Conservation (phyloP, 2,888 invertebrate species). For the Calameuta pallipes region DNA sequence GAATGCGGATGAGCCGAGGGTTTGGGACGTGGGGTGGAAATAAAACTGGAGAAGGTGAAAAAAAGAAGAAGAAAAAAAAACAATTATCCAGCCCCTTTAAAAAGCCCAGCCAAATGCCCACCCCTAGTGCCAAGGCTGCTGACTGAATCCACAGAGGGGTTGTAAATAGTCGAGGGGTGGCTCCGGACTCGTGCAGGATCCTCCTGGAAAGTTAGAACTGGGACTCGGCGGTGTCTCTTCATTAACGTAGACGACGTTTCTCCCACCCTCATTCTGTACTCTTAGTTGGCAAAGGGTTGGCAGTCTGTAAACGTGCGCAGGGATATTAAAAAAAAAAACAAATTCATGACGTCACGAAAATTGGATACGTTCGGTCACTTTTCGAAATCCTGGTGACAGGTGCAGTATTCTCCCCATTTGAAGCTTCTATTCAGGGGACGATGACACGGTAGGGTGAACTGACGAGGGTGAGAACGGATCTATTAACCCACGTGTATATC, state of each 20-base stretch:
- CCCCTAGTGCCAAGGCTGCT: not conserved
- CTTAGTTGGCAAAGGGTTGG: not conserved
- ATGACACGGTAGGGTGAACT: not conserved
- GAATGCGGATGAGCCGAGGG: not conserved
- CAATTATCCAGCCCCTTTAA: not conserved
- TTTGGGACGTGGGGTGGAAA: not conserved
- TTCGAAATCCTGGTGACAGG: not conserved
- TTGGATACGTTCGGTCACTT: not conserved
- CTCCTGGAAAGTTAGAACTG: not conserved
- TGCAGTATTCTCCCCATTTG: not conserved
- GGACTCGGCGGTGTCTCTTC: not conserved
- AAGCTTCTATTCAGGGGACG: not conserved
- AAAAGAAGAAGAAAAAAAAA: not conserved
- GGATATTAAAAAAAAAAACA: not conserved
- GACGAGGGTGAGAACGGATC: not conserved
- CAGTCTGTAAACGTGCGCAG: not conserved
- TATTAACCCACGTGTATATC: not conserved
- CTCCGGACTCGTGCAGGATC: not conserved
- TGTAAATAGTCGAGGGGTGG: conserved; percentile 1
- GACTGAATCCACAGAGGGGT: not conserved
- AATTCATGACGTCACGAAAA: not conserved
- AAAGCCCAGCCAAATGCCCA: not conserved
- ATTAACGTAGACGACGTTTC: not conserved
- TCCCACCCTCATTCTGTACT: not conserved
- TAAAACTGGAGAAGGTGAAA: not conserved